Percentiles rank a stretch among this genome's conserved stretches.
Conservation (phyloP, 2,797 vertebrate species). For the Trematomus bernacchii region DNA sequence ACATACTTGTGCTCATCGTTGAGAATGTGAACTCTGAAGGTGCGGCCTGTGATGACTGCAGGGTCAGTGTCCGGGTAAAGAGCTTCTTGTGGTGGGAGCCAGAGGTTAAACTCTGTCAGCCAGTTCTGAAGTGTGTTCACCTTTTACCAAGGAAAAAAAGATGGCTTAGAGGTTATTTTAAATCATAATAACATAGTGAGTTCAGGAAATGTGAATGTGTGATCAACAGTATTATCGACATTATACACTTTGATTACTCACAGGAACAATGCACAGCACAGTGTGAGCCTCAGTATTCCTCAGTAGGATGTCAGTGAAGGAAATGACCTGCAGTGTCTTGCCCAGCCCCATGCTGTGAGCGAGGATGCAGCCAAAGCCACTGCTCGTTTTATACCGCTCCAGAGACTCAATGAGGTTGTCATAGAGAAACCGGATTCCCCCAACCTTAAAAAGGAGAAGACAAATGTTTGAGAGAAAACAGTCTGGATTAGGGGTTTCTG, state of each 20-base stretch:
- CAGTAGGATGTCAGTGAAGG: constrained; percentile 96
- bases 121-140: constrained; percentile 99
- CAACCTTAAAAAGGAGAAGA: constrained; percentile 84
- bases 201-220: neutral
- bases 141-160: constrained; percentile 76
- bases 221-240: neutral
- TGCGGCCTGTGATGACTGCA: constrained; percentile 85
- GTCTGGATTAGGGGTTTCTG: neutral
- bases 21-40: constrained; percentile 96
- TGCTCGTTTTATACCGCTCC: constrained; percentile 95
- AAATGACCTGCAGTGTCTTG: constrained; percentile 98
- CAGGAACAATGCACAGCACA: constrained; percentile 97
- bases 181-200: constrained; percentile 1
- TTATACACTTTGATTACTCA: constrained; percentile 80
- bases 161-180: neutral
- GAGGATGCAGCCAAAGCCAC: constrained; percentile 98
- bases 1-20: constrained; percentile 99
- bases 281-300: constrained; percentile 96
- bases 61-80: constrained; percentile 90
- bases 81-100: constrained; percentile 93
- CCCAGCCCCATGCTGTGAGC: constrained; percentile 99
- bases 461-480: constrained; percentile 17
- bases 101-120: constrained; percentile 98
- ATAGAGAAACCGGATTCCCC: constrained; percentile 98
- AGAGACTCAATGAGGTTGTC: constrained; percentile 98